Conservation (phyloP, 2,888 invertebrate species). For the Plagiodera versicolora region DNA sequence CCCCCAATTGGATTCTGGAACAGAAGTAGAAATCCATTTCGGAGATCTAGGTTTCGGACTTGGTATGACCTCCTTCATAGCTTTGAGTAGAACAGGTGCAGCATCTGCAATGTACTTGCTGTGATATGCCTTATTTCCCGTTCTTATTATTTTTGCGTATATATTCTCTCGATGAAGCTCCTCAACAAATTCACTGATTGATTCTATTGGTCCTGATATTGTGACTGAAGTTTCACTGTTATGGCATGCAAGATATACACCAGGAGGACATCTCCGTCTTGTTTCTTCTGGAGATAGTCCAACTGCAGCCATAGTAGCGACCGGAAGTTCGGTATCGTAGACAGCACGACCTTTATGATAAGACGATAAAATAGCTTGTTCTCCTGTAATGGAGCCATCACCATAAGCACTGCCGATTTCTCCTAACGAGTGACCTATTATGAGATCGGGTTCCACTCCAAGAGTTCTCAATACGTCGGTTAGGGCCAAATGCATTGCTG, state of each 20-base stretch:
- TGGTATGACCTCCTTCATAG: slow-evolving; percentile 65
- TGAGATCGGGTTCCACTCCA: slow-evolving; percentile 83
- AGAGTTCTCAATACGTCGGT: slow-evolving; percentile 76
- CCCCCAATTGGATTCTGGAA: slow-evolving; percentile 62
- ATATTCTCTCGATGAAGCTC: slow-evolving; percentile 67
- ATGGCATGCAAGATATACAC: slow-evolving; percentile 85
- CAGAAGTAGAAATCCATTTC: slow-evolving; percentile 85
- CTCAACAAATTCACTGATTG: slow-evolving; percentile 67
- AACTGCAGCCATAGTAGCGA: slow-evolving; percentile 65
- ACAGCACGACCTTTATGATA: slow-evolving; percentile 60
- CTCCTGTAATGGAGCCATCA: slow-evolving; percentile 63
- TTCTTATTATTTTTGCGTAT: slow-evolving; percentile 76
- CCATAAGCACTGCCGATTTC: slow-evolving; percentile 75
- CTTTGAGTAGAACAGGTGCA: slow-evolving; percentile 45
- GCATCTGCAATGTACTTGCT: slow-evolving; percentile 74
- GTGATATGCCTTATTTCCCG: slow-evolving; percentile 83
- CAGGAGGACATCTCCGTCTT: slow-evolving; percentile 66
- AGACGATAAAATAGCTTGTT: slow-evolving; percentile 63
- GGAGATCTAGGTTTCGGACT: slow-evolving; percentile 66
- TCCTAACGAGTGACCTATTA: slow-evolving; percentile 90
- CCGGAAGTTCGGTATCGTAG: slow-evolving; percentile 41
- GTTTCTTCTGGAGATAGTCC: slow-evolving; percentile 53
- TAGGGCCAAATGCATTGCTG: slow-evolving; percentile 70
- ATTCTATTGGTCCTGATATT: slow-evolving; percentile 80
- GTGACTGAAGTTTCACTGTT: slow-evolving; percentile 85